These are phyloP conservation scores for Egretta garzetta DNA, from an alignment of 2,113 vertebrate genomes.

Conservation along the genomic window DNA sequence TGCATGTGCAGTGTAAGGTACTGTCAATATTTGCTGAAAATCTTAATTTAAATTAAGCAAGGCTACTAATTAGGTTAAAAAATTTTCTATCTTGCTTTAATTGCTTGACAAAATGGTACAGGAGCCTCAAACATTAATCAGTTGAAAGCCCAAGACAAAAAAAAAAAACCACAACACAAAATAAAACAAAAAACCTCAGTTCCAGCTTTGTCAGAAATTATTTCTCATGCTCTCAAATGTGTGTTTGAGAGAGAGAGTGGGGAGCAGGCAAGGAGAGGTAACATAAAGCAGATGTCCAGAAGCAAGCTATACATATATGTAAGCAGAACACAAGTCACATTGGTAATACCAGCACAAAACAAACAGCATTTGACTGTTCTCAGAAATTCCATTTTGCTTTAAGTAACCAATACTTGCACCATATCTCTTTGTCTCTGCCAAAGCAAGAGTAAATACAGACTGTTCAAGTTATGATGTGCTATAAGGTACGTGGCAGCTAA, in stretches of 20 bases:
- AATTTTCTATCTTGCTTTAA: background rate
- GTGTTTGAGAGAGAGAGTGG: background rate
- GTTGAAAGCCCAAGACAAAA: background rate
- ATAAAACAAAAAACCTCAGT: background rate
- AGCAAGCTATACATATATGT: background rate
- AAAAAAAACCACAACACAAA: background rate
- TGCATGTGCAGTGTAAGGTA: background rate
- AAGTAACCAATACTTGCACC: background rate
- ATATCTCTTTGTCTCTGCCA: background rate
- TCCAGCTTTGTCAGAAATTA: background rate
- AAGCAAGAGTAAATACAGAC: background rate
- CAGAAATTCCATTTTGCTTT: background rate
- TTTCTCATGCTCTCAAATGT: background rate
- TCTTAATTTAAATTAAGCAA: background rate
- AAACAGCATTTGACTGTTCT: background rate
- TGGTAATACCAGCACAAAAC: background rate
- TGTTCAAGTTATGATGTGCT: background rate
- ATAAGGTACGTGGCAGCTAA: background rate
- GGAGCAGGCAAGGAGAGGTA: background rate
- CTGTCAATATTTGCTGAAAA: background rate
- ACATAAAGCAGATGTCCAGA: conserved; percentile 37
- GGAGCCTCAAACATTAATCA: background rate
- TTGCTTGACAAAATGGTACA: background rate
- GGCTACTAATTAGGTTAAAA: background rate
- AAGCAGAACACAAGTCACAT: background rate